Evolutionary conservation across 2,888 invertebrate genomes (phyloP).

Genomic region (Lissonota sp.): DNA sequence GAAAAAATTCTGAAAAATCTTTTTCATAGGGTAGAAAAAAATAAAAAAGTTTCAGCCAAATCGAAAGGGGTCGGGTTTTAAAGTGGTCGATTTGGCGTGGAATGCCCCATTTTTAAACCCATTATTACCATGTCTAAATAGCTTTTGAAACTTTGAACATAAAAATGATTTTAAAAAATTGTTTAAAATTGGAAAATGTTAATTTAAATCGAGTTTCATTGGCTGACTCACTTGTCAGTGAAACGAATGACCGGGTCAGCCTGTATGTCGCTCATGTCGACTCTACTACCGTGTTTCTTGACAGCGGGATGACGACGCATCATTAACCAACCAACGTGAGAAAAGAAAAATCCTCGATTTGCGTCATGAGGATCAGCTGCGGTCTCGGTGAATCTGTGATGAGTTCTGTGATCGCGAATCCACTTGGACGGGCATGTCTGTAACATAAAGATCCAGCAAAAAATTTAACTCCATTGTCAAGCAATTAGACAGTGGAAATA

Average conservation of each 20-base stretch:
- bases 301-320: slow-evolving; percentile 96
- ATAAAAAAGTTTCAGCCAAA: too few relatives aligned
- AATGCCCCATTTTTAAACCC: slow-evolving; percentile 4
- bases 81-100: too few relatives aligned
- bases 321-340: slow-evolving; percentile 98
- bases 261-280: slow-evolving; percentile 93
- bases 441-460: slow-evolving; percentile 15
- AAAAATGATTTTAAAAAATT: too few relatives aligned
- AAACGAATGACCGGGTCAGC: slow-evolving; percentile 92
- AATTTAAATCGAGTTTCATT: neutral
- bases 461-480: neutral
- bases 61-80: too few relatives aligned
- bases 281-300: slow-evolving; percentile 88
- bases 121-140: slow-evolving; percentile 2
- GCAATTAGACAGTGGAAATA: too few relatives aligned
- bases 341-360: slow-evolving; percentile 94
- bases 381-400: slow-evolving; percentile 91
- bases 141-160: neutral
- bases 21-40: too few relatives aligned
- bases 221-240: slow-evolving; percentile 89
- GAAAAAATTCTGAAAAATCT: too few relatives aligned
- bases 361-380: slow-evolving; percentile 94
- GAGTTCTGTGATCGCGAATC: slow-evolving; percentile 87
- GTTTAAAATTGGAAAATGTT: neutral
- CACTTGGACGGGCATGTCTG: slow-evolving; percentile 79